These are phyloP conservation scores for Geothlypis trichas DNA, from an alignment of 2,113 vertebrate genomes.

Conservation along the genomic window DNA sequence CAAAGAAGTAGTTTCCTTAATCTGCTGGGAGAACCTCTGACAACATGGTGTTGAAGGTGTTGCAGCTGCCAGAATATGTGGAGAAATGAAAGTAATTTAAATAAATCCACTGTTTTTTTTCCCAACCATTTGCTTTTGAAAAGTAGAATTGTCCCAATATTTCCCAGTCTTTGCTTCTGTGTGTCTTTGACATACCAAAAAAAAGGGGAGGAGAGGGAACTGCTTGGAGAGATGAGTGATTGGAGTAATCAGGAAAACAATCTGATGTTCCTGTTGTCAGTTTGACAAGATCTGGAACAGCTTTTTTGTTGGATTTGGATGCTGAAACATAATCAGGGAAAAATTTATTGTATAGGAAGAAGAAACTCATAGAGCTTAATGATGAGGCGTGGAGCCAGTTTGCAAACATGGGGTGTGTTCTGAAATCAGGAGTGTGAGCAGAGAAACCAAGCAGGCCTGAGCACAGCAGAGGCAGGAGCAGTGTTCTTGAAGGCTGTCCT, in stretches of 20 bases:
- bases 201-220: background rate
- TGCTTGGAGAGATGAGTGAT: background rate
- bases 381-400: background rate
- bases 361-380: background rate
- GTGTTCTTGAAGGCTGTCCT: background rate
- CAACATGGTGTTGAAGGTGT: background rate
- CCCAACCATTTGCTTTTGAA: background rate
- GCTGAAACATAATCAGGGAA: background rate
- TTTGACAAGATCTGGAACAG: background rate
- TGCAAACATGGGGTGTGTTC: background rate
- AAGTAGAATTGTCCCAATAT: background rate
- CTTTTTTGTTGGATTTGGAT: background rate
- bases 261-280: background rate
- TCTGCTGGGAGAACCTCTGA: background rate
- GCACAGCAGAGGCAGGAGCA: background rate
- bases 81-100: background rate
- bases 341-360: background rate
- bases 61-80: background rate
- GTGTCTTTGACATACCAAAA: background rate
- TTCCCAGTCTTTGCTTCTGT: background rate
- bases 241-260: background rate
- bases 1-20: background rate
- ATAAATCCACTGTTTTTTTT: background rate
- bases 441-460: background rate
- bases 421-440: background rate